Base-by-base conservation (phyloP, 2,888 invertebrate genomes). In the Desoria tigrina region DNA sequence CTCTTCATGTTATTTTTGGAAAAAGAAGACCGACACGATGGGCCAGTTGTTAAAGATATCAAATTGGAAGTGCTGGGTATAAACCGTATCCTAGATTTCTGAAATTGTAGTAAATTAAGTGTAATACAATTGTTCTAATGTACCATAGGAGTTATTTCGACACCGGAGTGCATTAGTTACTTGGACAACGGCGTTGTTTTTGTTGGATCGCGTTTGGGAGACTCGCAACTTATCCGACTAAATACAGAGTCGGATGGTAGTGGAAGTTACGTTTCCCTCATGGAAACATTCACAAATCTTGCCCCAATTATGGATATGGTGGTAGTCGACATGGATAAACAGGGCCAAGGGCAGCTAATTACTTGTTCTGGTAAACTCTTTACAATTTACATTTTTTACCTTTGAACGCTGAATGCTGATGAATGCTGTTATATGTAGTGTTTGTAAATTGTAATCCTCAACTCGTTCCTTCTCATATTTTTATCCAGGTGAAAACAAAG, bases 301-400 rank as follows among this genome's bases (percentile, higher is more conserved):
- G 98, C 96, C 2, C 98, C 99, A 0, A 97, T 99, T 76, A 87
- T 96, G 24, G 98, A 98, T 80, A 96, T 98, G 91, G 93, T 94
- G 73, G 93, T 98, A 1, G 97, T 97, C 1, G 97, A 98, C 82
- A 84, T 97, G 70, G 97, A 98, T 81, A 83, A 93, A 18, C 96
- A 96, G 80, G 98, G 98, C 0, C 98, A 99, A 82, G 96, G 95
- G 16, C 96, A 96, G 80, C 87, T 99, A 71, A 94, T 99, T 50
- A 99, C 99, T 0, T 99, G 98, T 79, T 98, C 98, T 0, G 98
- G 90, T 82, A 45, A 32, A 26, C 27, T 1, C 42, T 42, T 28
- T 23, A 27, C 4, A 32, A n/a, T 45, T 6, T 9, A 16, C n/a
- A n/a, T n/a, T n/a, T n/a, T n/a, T n/a, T 45, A 26, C 11, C 24